Evolutionary conservation across 2,888 invertebrate species (phyloP).

Genomic region (Nesidiocoris tenuis): DNA sequence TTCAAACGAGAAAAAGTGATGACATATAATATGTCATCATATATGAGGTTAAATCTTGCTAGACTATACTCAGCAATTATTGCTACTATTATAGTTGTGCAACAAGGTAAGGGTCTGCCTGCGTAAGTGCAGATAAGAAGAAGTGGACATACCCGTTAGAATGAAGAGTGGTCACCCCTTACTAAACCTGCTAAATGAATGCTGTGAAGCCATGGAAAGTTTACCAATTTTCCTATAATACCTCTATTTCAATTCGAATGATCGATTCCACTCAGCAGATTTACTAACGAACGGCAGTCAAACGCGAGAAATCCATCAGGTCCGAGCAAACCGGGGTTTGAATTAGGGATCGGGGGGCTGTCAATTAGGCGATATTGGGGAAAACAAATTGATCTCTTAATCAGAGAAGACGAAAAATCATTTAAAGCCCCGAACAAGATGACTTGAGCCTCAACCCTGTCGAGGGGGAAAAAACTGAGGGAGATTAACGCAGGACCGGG

Average conservation of each 20-base stretch:
- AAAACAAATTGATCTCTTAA: constrained; percentile 36
- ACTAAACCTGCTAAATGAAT: too few species aligned
- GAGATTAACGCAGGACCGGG: not conserved
- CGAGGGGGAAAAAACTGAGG: not conserved
- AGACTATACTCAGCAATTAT: too few species aligned
- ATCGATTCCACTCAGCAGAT: not conserved
- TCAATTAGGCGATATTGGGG: constrained; percentile 34
- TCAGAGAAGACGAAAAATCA: constrained; percentile 25
- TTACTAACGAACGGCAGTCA: not conserved
- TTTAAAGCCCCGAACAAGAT: constrained; percentile 12
- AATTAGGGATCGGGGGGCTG: not conserved
- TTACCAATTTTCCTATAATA: too few species aligned
- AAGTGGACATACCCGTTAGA: too few species aligned
- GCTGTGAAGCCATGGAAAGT: too few species aligned
- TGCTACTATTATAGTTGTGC: too few species aligned
- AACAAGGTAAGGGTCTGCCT: too few species aligned
- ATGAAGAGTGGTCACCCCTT: too few species aligned
- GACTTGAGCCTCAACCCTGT: not conserved
- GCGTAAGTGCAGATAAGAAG: too few species aligned
- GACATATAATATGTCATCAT: too few species aligned
- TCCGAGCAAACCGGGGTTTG: not conserved
- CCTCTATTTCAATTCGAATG: not conserved
- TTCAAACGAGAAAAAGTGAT: too few species aligned
- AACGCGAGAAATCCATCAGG: not conserved
- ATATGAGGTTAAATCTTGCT: too few species aligned